These are phyloP conservation scores for Telmatherina bonti DNA, from an alignment of 2,797 vertebrate species.

Conservation along the genomic window DNA sequence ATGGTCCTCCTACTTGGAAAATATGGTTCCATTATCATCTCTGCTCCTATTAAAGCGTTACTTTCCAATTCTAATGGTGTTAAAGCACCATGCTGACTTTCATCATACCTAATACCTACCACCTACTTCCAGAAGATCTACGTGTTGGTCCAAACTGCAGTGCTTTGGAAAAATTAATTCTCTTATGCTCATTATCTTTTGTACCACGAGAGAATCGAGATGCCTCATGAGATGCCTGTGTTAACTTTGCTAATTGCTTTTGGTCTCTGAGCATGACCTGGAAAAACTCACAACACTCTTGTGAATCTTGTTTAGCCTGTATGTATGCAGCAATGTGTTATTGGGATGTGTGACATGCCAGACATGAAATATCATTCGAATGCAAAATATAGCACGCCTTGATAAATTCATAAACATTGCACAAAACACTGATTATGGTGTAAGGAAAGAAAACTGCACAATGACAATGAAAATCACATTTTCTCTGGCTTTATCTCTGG, in stretches of 20 bases:
- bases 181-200: not conserved
- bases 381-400: conserved; percentile 3
- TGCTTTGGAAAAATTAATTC: not conserved
- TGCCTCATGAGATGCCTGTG: not conserved
- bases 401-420: conserved; percentile 19
- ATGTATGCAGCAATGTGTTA: conserved; percentile 9
- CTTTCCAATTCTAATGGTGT: no score
- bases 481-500: conserved; percentile 22
- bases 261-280: conserved; percentile 9
- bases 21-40: no score
- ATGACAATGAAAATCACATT: conserved; percentile 15
- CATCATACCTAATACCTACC: not conserved
- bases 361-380: conserved; percentile 4
- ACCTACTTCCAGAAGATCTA: not conserved
- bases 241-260: conserved; percentile 27
- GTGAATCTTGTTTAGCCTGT: not conserved
- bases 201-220: not conserved
- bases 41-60: no score
- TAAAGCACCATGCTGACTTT: no score
- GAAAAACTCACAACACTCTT: not conserved
- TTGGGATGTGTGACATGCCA: not conserved
- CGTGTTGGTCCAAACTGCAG: not conserved
- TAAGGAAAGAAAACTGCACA: conserved; percentile 18
- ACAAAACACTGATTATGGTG: conserved; percentile 25
- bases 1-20: no score